Base-by-base conservation (phyloP, 2,797 vertebrate genomes). In the Malurus leucopterus region DNA sequence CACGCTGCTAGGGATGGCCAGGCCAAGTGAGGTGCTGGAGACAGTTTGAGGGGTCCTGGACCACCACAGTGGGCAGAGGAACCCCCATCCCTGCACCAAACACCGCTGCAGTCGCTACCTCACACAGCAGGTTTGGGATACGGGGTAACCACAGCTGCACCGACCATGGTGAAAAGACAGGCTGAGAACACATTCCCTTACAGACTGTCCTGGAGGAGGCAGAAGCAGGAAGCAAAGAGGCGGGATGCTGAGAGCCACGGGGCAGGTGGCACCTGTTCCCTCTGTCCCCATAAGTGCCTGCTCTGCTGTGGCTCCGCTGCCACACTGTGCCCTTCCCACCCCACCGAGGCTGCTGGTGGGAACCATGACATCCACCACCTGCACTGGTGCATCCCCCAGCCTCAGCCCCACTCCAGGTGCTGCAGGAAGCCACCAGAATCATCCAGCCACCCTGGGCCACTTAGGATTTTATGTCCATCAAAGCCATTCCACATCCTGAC, bases 121-220 rank as follows among this genome's bases (percentile, higher is more conserved):
- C 44, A 71, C 78, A 41, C 17, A 11, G 14, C 27, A 55, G 38
- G 18, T 27, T 30, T 63, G 53, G 51, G 23, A 1, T 0, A 4
- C 26, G 4, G 3, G 36, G 62, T 21, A 75, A 64, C 4, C 1
- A 12, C 2, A 4, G 68, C 63, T 51, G 46, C 49, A 36, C 6
- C 0, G 0, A 41, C 51, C 51, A 46, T 0, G 0, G 32, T 43
- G 18, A 23, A 38, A 22, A 18, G 64, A 49, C 18, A 57, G 59
- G 11, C 38, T n/a, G 55, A 46, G 49, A 53, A 51, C 44, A 59
- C 8, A 3, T 10, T 49, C 40, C 29, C n/a, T 44, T 3, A 26
- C 15, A 55, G 46, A 74, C 8, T 8, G 14, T 19, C 26, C 15
- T 15, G 6, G 27, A 64, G 24, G 29, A 64, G 21, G 27, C 50